A percentile compares a stretch with the other conserved stretches of the same genome.
Evolutionary conservation across 2,113 vertebrate genomes (phyloP).

Genomic region (Atractosteus spatula): DNA sequence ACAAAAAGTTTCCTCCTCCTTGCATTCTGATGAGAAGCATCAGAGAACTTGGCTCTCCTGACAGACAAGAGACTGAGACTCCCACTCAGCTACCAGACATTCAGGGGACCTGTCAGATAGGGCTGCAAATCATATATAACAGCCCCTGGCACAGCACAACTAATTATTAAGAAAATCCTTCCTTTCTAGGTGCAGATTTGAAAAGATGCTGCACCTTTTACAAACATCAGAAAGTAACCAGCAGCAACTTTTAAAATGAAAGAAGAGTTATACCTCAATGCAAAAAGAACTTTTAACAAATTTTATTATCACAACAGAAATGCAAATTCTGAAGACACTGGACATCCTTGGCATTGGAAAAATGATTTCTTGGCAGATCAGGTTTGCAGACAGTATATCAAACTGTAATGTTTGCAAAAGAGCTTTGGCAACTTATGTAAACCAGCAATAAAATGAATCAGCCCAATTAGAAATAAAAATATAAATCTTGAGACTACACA

Average conservation of each 20-base stretch:
- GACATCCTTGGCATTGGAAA: conserved; percentile 27
- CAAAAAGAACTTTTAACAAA: conserved; percentile 8
- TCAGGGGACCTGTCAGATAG: background rate
- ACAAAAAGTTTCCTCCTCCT: too few species aligned
- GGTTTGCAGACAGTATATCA: conserved; percentile 33
- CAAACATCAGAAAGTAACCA: too few species aligned
- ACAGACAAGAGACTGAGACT: too few species aligned
- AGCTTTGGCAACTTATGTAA: conserved; percentile 61
- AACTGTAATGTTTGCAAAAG: conserved; percentile 33
- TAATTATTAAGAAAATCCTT: background rate
- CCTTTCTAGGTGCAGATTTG: background rate
- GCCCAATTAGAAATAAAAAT: conserved; percentile 13
- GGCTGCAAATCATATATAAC: background rate
- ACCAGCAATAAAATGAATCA: conserved; percentile 31
- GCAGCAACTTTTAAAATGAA: background rate
- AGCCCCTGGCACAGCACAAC: background rate
- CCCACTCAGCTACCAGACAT: too few species aligned
- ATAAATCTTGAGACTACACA: background rate
- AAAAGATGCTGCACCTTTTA: too few species aligned
- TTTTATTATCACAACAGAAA: conserved; percentile 53
- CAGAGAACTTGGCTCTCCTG: too few species aligned
- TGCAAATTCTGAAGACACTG: conserved; percentile 39
- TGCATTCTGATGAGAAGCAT: too few species aligned
- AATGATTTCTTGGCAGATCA: conserved; percentile 36
- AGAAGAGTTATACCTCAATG: background rate